Evolutionary conservation across 2,797 vertebrate genomes (phyloP).

Genomic region (Crocodylus rhombifer): DNA sequence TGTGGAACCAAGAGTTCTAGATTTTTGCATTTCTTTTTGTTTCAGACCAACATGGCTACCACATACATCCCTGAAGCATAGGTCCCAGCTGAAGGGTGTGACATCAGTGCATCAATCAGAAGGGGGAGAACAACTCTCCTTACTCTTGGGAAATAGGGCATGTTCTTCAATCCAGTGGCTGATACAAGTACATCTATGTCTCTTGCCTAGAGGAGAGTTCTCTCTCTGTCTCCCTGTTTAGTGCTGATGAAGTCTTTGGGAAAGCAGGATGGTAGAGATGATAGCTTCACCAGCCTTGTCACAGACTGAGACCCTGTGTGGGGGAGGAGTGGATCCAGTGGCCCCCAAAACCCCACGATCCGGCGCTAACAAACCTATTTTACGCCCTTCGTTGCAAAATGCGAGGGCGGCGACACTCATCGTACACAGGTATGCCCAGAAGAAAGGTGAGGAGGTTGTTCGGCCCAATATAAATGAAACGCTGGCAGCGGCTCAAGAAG

Average conservation of each 20-base stretch:
- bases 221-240: background rate
- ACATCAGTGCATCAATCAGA: background rate
- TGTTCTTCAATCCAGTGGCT: background rate
- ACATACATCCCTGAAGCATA: background rate
- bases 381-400: background rate
- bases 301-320: background rate
- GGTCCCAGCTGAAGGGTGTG: background rate
- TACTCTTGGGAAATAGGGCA: background rate
- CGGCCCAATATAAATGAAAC: too few species aligned
- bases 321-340: background rate
- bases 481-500: too few species aligned
- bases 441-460: too few species aligned
- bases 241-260: rapidly evolving
- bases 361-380: too few species aligned
- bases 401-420: background rate
- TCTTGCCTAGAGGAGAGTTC: background rate
- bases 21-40: too few species aligned
- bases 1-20: too few species aligned
- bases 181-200: background rate
- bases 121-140: background rate
- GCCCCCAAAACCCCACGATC: too few species aligned
- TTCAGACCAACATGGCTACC: too few species aligned
- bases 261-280: background rate
- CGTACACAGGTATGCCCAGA: too few species aligned
- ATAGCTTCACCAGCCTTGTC: background rate